Evolutionary conservation across 1,140 invertebrate species (phyloP), one percentile per base, ranked within the genome.

Genomic region (Pogonomyrmex californicus): DNA sequence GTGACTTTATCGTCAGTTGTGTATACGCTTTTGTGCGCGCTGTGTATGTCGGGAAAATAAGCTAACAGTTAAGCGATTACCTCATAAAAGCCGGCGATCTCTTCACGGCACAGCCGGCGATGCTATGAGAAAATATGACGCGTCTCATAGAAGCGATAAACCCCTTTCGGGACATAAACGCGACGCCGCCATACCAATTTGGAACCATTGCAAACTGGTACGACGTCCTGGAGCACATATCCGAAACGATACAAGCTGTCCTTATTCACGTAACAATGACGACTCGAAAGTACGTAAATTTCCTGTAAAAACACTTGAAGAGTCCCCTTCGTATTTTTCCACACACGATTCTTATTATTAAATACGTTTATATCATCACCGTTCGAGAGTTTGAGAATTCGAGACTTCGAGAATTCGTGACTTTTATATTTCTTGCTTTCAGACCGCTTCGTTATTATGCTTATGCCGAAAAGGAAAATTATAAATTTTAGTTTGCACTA

Each of bases 1-100:
- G n/a, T 17, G 41, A 23, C 33, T 83, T 75, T 75, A 83, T 73
- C 79, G 68, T 83, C 68, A 73, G 12, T 33, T 62, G 56, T 75
- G 30, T 83, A 75, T 83, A 83, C 68, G 66, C 66, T 44, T 44
- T 82, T 49, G 66, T 73, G 33, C 47, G 56, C 63, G 79, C 6
- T 60, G 41, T 82, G 36, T 81, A 81, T 56, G 54, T 60, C 79
- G 41, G 54, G 79, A 49, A 83, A 83, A 58, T 82, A 82, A 83
- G 79, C 79, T 75, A 83, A 83, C 79, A 83, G 68, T 62, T 83
- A 60, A 60, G 68, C 79, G 68, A 83, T 83, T 83, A 83, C 79
- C 79, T 83, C 79, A 33, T 83, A 83, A 83, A 83, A 75, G 70
- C 68, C 54, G 12, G 68, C 41, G 41, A 83, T 83, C 79, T 73